phyloP scores from a whole-genome alignment of 2,113 vertebrate genomes.

The Saccopteryx bilineata region DNA sequence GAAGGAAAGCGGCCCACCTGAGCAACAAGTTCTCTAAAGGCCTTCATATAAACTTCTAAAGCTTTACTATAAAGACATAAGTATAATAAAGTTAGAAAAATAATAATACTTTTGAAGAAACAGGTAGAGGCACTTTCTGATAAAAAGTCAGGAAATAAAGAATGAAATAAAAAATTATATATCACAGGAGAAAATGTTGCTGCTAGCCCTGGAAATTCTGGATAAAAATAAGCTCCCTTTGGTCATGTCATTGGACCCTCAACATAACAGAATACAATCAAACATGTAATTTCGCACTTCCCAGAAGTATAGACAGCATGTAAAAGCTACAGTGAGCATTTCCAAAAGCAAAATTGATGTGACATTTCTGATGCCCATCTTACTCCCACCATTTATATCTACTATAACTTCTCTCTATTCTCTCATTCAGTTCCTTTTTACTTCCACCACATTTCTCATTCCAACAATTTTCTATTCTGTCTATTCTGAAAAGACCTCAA shows the following conservation, averaged over 20 bases:
- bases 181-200: slow-evolving; percentile 16
- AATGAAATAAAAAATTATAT: slow-evolving; percentile 29
- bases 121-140: background rate
- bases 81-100: background rate
- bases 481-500: slow-evolving; percentile 14
- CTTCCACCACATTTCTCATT: background rate
- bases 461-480: background rate
- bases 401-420: background rate
- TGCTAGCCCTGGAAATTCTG: background rate
- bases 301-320: background rate
- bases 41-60: background rate
- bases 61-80: slow-evolving; percentile 7
- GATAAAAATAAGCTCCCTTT: background rate
- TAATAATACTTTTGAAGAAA: slow-evolving; percentile 19
- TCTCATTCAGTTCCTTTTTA: background rate
- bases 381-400: background rate
- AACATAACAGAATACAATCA: background rate
- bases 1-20: background rate
- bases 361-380: background rate
- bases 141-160: slow-evolving; percentile 22
- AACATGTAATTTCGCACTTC: background rate
- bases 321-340: background rate
- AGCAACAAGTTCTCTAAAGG: slow-evolving; percentile 61
- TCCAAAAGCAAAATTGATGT: slow-evolving; percentile 31
- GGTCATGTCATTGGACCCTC: background rate